Percentiles rank a stretch among this genome's conserved stretches.
phyloP scores from a whole-genome alignment of 2,113 vertebrate species.

The Butorides virescens region DNA sequence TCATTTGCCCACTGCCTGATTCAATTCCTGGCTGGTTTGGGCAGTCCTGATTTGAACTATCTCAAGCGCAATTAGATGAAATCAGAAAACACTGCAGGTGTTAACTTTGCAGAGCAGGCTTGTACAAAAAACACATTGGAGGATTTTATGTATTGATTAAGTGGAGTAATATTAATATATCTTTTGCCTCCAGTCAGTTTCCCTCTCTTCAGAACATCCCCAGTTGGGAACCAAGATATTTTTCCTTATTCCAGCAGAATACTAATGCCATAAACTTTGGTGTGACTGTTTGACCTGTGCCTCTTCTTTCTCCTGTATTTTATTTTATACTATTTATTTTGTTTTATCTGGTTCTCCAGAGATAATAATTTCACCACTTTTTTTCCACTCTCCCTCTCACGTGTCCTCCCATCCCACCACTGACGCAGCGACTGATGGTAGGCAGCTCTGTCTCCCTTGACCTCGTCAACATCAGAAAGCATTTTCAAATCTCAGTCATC shows the following conservation, averaged over 20 bases:
- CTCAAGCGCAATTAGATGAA: slow-evolving; percentile 54
- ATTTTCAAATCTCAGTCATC: slow-evolving; percentile 85
- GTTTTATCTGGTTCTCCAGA: slow-evolving; percentile 58
- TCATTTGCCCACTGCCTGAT: not conserved
- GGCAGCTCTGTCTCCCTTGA: slow-evolving; percentile 77
- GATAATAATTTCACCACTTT: slow-evolving; percentile 46
- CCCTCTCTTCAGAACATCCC: slow-evolving; percentile 71
- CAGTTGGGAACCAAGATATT: slow-evolving; percentile 68
- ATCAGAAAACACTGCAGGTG: slow-evolving; percentile 64
- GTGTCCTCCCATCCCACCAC: slow-evolving; percentile 62
- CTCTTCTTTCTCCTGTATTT: slow-evolving; percentile 5
- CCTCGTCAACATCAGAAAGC: slow-evolving; percentile 83
- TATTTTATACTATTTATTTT: slow-evolving; percentile 48
- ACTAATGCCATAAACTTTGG: slow-evolving; percentile 69
- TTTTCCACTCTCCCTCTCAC: slow-evolving; percentile 58
- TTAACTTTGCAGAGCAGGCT: slow-evolving; percentile 63
- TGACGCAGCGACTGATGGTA: slow-evolving; percentile 73
- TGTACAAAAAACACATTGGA: slow-evolving; percentile 72
- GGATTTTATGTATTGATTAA: slow-evolving; percentile 84
- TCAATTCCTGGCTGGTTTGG: slow-evolving; percentile 5
- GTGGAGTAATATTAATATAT: slow-evolving; percentile 80
- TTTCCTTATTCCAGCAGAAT: slow-evolving; percentile 74
- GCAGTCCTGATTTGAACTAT: not conserved
- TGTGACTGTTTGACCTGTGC: slow-evolving; percentile 68
- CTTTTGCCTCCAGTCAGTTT: slow-evolving; percentile 79